These are phyloP conservation scores for Trichonephila clavipes DNA, from an alignment of 1,140 invertebrate species.

Conservation along the genomic window DNA sequence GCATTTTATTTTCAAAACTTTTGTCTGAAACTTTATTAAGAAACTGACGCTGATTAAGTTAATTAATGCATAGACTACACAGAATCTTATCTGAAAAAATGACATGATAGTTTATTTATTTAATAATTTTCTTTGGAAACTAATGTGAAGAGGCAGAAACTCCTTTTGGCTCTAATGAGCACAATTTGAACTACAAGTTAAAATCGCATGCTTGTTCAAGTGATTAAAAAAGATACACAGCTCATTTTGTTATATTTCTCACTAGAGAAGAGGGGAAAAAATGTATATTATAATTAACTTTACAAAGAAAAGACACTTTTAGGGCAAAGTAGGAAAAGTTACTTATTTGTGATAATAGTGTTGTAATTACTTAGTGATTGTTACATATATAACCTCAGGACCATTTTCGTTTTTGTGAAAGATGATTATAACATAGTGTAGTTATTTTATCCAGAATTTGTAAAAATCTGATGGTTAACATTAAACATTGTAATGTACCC, in stretches of 20 bases:
- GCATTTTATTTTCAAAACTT: slow-evolving; percentile 60
- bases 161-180: slow-evolving; percentile 4
- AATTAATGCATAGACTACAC: slow-evolving; percentile 41
- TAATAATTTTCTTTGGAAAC: slow-evolving; percentile 43
- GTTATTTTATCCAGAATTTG: too few species aligned
- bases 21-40: slow-evolving; percentile 66
- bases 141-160: background rate
- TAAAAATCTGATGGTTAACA: too few species aligned
- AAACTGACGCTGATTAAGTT: slow-evolving; percentile 68
- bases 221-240: background rate
- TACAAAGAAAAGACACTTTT: background rate
- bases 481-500: too few species aligned
- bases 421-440: too few species aligned
- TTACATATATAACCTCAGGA: background rate
- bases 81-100: background rate
- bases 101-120: slow-evolving; percentile 52
- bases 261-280: background rate
- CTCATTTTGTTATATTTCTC: background rate
- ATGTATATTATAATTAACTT: background rate
- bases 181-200: slow-evolving; percentile 14
- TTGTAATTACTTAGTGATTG: background rate
- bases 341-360: background rate
- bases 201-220: background rate
- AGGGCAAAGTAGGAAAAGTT: too few species aligned
- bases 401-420: background rate